These are phyloP conservation scores for Premnoplex brunnescens DNA, from an alignment of 2,797 vertebrate genomes.

Conservation along the genomic window DNA sequence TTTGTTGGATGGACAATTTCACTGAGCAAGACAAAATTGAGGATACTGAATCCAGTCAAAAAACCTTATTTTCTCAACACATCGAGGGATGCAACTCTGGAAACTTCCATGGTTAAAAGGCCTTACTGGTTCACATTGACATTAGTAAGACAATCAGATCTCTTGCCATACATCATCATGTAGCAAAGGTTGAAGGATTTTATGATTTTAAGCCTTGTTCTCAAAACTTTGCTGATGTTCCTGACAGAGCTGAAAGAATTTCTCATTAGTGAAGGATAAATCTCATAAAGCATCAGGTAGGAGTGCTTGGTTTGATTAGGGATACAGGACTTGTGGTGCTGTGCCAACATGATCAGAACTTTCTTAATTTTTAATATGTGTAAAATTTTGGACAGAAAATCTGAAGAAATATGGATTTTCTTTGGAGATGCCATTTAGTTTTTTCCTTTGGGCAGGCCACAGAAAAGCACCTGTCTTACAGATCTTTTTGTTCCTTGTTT, in stretches of 20 bases:
- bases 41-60: background rate
- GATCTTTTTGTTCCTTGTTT: background rate
- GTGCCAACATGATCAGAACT: background rate
- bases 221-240: background rate
- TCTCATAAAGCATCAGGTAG: background rate
- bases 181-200: background rate
- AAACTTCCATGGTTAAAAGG: background rate
- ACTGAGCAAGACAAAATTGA: rapidly evolving
- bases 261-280: background rate
- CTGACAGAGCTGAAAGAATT: background rate
- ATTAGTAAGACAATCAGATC: background rate
- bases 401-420: background rate
- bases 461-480: background rate
- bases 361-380: background rate
- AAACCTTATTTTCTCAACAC: background rate
- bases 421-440: background rate
- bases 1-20: background rate
- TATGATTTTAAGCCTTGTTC: background rate
- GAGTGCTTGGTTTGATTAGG: background rate
- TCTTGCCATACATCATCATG: background rate
- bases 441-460: background rate
- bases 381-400: background rate
- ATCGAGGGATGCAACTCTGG: rapidly evolving
- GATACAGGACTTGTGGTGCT: background rate
- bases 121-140: background rate